Evolutionary conservation across 2,113 vertebrate genomes (phyloP), one percentile per base, ranked within the genome.

Genomic region (Elgaria multicarinata): DNA sequence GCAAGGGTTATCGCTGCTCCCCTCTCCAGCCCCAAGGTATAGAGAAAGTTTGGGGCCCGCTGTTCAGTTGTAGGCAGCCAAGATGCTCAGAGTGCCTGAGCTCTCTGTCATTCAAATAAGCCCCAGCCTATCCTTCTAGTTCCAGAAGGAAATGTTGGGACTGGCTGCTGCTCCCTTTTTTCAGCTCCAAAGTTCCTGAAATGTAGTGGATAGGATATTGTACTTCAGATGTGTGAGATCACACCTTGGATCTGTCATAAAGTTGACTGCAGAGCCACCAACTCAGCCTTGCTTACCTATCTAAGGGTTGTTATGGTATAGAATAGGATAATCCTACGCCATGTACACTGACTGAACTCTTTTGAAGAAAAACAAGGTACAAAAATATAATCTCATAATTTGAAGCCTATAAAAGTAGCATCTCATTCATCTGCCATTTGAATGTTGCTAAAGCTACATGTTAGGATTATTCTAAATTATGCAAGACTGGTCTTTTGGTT

Each of bases 401-500:
- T 79, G 4, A 44, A 42, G 4, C 14, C 55, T 87, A 53, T 39
- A 88, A 55, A 62, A 92, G 94, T 64, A 81, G 55, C 39, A 42
- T 67, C 44, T 28, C 28, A 42, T 31, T 13, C 20, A 71, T 18
- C 85, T 94, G 74, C 71, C 24, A 7, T 50, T 92, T 77, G 87
- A 92, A 75, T 55, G 24, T 84, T 86, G 28, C 84, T 83, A 83
- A 88, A 84, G 80, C 26, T 69, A 77, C 69, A 82, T 67, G 31
- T 75, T 91, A 87, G 87, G 86, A 83, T 78, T 81, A 64, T 85
- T 95, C 0, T 66, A 33, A 0, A 0, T 74, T 44, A 82, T 92
- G 39, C n/a, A 92, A 95, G 90, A 90, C 90, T 92, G 85, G 90
- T 89, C 31, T 95, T 95, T 92, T 90, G 89, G 79, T 94, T 93